A percentile compares a stretch with the other conserved stretches of the same genome.
phyloP scores from a whole-genome alignment of 2,113 vertebrate species.

The Octodon degus region DNA sequence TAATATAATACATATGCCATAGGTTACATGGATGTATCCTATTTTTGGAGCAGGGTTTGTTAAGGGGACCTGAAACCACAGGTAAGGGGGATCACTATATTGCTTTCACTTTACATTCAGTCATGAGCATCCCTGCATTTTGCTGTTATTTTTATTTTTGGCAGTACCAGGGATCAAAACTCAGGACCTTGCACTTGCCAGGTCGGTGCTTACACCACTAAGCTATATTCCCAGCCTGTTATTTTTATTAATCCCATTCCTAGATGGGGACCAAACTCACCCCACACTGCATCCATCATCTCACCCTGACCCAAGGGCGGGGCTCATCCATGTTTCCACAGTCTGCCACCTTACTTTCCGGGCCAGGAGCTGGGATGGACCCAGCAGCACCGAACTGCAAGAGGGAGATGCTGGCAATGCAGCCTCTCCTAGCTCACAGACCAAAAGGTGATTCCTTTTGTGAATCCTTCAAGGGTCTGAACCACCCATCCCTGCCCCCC shows the following conservation, averaged over 20 bases:
- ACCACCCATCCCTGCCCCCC: too few relatives aligned
- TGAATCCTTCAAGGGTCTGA: neutral
- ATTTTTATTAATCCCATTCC: neutral
- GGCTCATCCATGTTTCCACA: too few relatives aligned
- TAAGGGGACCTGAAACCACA: neutral
- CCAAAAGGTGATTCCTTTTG: neutral
- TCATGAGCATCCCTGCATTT: neutral
- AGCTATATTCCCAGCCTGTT: too few relatives aligned
- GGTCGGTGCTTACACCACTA: too few relatives aligned
- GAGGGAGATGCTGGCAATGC: too few relatives aligned
- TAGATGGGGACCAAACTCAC: neutral
- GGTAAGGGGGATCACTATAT: neutral
- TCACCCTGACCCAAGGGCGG: neutral
- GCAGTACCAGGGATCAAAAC: too few relatives aligned
- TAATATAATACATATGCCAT: neutral
- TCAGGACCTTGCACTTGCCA: too few relatives aligned
- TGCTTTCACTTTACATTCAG: neutral
- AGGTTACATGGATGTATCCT: neutral
- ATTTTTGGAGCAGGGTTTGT: neutral
- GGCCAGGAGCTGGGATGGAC: neutral
- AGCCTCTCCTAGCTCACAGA: neutral
- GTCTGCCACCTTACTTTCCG: neutral
- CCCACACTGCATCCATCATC: neutral
- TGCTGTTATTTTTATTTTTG: neutral
- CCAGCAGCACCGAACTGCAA: neutral